A percentile compares a stretch with the other conserved stretches of the same genome.
These are phyloP conservation scores for Hirtodrosophila histrioides DNA, from an alignment of 2,888 invertebrate species.

Conservation along the genomic window DNA sequence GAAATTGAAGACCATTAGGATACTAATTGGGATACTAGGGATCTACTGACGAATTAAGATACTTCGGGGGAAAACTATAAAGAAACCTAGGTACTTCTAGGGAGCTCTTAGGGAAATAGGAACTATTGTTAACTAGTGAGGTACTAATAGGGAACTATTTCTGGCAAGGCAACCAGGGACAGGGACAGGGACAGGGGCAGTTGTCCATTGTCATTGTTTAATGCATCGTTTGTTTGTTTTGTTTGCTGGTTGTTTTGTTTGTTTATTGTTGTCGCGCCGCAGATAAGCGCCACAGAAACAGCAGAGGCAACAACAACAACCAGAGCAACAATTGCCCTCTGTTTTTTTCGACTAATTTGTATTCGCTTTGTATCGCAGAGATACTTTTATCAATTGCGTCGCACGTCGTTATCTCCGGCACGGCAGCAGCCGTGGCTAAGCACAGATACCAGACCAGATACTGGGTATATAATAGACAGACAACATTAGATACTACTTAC, in stretches of 20 bases:
- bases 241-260: conserved; percentile 43
- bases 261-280: conserved; percentile 58
- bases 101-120: not conserved
- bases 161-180: conserved; percentile 7
- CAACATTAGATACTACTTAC: conserved; percentile 31
- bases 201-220: conserved; percentile 49
- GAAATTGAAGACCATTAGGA: too few species aligned
- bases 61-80: too few species aligned
- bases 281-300: conserved; percentile 41
- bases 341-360: conserved; percentile 49
- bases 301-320: conserved; percentile 6
- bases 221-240: conserved; percentile 65
- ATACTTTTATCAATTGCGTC: conserved; percentile 68
- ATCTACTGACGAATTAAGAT: too few species aligned
- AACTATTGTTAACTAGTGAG: not conserved
- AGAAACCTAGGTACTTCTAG: not conserved
- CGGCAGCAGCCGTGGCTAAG: conserved; percentile 32
- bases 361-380: conserved; percentile 51
- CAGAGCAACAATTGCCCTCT: conserved; percentile 33
- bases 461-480: conserved; percentile 24
- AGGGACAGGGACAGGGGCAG: conserved; percentile 29
- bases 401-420: conserved; percentile 60
- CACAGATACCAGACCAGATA: conserved; percentile 30
- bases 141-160: conserved; percentile 2
- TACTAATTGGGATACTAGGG: too few species aligned